Percentiles rank a stretch among this genome's conserved stretches.
These are phyloP conservation scores for Drosophila leonis DNA, from an alignment of 2,888 invertebrate species.

Conservation along the genomic window DNA sequence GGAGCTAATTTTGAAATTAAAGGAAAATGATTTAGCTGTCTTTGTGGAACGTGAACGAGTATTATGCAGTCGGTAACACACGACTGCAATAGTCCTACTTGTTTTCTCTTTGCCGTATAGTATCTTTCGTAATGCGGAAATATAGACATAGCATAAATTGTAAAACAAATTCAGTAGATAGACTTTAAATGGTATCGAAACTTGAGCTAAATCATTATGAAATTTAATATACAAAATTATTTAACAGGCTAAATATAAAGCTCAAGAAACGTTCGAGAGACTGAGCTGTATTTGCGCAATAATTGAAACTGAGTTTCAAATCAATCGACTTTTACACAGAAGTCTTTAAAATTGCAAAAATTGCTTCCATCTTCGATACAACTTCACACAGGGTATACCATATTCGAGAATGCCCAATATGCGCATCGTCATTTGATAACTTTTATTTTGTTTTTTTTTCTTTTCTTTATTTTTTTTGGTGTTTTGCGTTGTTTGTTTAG, in stretches of 20 bases:
- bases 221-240: neutral
- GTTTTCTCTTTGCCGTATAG: too few relatives aligned
- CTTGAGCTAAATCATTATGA: neutral
- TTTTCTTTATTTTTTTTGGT: neutral
- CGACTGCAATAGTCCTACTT: too few relatives aligned
- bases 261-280: neutral
- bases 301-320: neutral
- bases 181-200: neutral
- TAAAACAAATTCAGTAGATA: too few relatives aligned
- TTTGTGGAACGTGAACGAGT: too few relatives aligned
- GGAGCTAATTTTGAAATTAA: too few relatives aligned
- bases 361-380: neutral
- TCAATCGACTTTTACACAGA: rapidly evolving
- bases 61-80: too few relatives aligned
- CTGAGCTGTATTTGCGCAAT: neutral
- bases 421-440: neutral
- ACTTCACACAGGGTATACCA: neutral
- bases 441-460: neutral
- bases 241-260: neutral
- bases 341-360: neutral
- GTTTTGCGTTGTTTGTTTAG: constrained; percentile 9
- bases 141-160: too few relatives aligned
- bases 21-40: too few relatives aligned
- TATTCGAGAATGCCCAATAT: neutral
- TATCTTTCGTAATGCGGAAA: too few relatives aligned